Conservation (phyloP, 2,888 invertebrate species). For the Torymus aiolomorphi region DNA sequence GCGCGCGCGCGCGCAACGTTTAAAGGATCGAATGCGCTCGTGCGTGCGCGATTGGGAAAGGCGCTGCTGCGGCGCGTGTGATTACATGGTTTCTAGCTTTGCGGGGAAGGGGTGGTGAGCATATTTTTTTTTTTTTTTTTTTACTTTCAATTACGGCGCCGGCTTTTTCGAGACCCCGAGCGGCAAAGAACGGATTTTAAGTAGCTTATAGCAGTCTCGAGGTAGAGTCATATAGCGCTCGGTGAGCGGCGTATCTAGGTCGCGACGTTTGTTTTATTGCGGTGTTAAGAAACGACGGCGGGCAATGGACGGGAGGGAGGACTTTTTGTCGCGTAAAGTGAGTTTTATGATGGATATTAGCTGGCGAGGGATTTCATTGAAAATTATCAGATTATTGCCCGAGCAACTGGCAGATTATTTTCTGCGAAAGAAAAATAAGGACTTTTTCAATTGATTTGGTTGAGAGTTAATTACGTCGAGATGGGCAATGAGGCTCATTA, state of each 20-base stretch:
- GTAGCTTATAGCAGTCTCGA: background rate
- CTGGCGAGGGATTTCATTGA: constrained; percentile 22
- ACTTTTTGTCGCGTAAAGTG: constrained; percentile 28
- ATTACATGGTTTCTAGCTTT: constrained; percentile 43
- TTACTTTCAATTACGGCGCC: constrained; percentile 30
- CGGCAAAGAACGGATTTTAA: constrained; percentile 19
- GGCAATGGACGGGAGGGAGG: background rate
- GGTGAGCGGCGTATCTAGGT: constrained; percentile 20
- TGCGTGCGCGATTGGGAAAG: constrained; percentile 35
- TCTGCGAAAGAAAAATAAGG: constrained; percentile 20
- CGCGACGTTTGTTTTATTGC: constrained; percentile 36
- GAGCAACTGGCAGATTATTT: constrained; percentile 10
- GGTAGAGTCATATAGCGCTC: background rate
- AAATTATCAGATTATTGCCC: constrained; percentile 22
- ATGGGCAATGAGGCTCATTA: too few species aligned
- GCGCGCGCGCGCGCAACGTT: constrained; percentile 22
- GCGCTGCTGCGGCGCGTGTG: background rate
- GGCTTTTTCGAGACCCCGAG: background rate
- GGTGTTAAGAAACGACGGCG: constrained; percentile 20
- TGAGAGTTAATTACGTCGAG: too few species aligned
- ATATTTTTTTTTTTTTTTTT: constrained; percentile 22
- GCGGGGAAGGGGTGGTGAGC: constrained; percentile 17
- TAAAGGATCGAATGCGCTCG: constrained; percentile 18
- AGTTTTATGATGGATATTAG: constrained; percentile 40
- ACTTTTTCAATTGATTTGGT: background rate